A percentile compares a stretch with the other conserved stretches of the same genome.
Evolutionary conservation across 2,888 invertebrate genomes (phyloP).

Genomic region (Drosophila helvetica): DNA sequence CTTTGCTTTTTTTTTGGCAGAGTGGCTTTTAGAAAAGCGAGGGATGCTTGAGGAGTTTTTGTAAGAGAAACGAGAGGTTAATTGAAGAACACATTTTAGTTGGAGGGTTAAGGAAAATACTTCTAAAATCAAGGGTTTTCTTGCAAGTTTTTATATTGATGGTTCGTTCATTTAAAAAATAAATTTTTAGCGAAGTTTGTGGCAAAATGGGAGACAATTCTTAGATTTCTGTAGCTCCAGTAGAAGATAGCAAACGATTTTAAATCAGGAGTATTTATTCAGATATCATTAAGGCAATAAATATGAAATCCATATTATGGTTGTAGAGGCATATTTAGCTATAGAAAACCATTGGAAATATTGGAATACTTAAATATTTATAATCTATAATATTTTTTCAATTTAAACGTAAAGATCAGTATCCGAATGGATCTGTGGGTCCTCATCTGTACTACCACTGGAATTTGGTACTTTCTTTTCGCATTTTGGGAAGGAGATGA

Average conservation of each 20-base stretch:
- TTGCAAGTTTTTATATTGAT: too few relatives aligned
- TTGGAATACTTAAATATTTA: background rate
- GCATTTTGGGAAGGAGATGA: too few relatives aligned
- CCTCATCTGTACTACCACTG: background rate
- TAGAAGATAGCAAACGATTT: background rate
- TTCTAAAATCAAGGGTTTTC: too few relatives aligned
- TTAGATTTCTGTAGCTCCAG: background rate
- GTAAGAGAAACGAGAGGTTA: background rate
- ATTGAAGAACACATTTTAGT: too few relatives aligned
- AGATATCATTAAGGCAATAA: background rate
- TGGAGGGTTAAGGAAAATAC: too few relatives aligned
- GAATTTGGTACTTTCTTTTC: too few relatives aligned
- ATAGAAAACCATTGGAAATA: background rate
- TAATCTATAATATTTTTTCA: too few relatives aligned
- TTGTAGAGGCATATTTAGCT: background rate
- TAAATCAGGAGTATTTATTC: background rate
- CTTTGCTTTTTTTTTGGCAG: conserved; percentile 16
- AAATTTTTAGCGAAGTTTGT: background rate
- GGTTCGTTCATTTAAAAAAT: too few relatives aligned
- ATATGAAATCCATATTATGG: too few relatives aligned
- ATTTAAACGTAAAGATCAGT: background rate
- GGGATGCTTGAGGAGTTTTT: conserved; percentile 25
- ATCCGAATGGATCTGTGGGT: background rate
- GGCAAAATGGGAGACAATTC: too few relatives aligned
- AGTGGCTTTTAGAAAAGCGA: conserved; percentile 10